Percentiles rank a stretch among this genome's conserved stretches.
These are phyloP conservation scores for Hemiscyllium ocellatum DNA, from an alignment of 2,113 vertebrate genomes.

Conservation along the genomic window DNA sequence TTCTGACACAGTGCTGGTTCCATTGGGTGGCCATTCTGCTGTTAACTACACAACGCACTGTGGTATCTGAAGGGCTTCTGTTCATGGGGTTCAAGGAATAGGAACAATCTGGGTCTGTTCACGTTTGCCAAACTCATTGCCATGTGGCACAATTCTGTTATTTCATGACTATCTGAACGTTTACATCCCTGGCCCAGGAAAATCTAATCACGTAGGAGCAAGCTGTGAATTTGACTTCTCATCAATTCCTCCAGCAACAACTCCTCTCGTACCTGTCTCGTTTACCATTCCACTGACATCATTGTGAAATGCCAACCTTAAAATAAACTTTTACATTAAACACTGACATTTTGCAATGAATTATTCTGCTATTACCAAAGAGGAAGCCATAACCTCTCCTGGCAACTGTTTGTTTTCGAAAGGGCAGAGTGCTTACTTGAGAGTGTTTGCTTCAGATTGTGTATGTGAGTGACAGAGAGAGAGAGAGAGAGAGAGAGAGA, in stretches of 20 bases:
- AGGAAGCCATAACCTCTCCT: neutral
- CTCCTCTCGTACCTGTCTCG: neutral
- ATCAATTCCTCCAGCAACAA: neutral
- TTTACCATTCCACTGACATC: neutral
- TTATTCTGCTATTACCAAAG: neutral
- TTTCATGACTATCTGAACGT: neutral
- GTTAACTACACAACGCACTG: too few species aligned
- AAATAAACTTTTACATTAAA: constrained; percentile 5
- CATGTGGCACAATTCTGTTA: neutral
- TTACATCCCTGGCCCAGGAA: neutral
- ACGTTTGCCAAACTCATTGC: neutral
- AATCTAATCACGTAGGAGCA: neutral
- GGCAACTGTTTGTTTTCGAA: neutral
- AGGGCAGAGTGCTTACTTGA: constrained; percentile 17
- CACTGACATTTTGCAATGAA: constrained; percentile 8
- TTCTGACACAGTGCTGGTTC: neutral
- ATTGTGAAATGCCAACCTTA: constrained; percentile 26
- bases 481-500: neutral
- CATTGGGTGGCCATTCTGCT: neutral
- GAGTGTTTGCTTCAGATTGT: neutral
- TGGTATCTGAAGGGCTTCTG: neutral
- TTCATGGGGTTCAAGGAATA: neutral
- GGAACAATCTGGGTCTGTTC: neutral
- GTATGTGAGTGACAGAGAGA: neutral
- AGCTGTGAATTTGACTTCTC: neutral